Conservation (phyloP, 2,888 invertebrate genomes). For the Eugnorisma glareosa region DNA sequence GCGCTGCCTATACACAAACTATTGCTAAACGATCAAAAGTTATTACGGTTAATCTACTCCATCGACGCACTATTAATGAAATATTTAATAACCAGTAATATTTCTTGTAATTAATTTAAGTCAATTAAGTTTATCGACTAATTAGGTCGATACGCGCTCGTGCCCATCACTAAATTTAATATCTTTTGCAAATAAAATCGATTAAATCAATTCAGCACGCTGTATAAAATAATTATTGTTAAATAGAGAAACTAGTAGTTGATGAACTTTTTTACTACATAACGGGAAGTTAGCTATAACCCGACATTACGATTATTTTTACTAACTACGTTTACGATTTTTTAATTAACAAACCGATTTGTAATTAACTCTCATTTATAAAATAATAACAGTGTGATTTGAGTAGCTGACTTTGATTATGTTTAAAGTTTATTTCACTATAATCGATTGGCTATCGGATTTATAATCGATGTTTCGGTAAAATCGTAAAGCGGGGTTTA, state of each 20-base stretch:
- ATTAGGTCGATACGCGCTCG: conserved; percentile 62
- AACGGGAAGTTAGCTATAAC: conserved; percentile 65
- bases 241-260: conserved; percentile 75
- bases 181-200: conserved; percentile 79
- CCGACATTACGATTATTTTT: conserved; percentile 57
- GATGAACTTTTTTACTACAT: conserved; percentile 61
- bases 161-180: conserved; percentile 73
- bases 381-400: conserved; percentile 43
- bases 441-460: conserved; percentile 59
- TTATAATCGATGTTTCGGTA: conserved; percentile 66
- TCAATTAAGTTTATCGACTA: conserved; percentile 68
- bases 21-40: conserved; percentile 54
- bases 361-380: conserved; percentile 44
- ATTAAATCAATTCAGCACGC: conserved; percentile 80
- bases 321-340: conserved; percentile 60
- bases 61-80: conserved; percentile 55
- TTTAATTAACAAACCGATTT: conserved; percentile 64
- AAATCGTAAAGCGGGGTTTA: conserved; percentile 67
- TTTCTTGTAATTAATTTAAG: conserved; percentile 61
- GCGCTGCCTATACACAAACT: conserved; percentile 33
- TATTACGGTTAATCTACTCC: conserved; percentile 58
- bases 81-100: conserved; percentile 52
- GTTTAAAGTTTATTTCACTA: conserved; percentile 59
- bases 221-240: conserved; percentile 76
- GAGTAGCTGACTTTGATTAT: conserved; percentile 53